A percentile compares a stretch with the other conserved stretches of the same genome.
These are phyloP conservation scores for Tichodroma muraria DNA, from an alignment of 2,113 vertebrate genomes.

Conservation along the genomic window DNA sequence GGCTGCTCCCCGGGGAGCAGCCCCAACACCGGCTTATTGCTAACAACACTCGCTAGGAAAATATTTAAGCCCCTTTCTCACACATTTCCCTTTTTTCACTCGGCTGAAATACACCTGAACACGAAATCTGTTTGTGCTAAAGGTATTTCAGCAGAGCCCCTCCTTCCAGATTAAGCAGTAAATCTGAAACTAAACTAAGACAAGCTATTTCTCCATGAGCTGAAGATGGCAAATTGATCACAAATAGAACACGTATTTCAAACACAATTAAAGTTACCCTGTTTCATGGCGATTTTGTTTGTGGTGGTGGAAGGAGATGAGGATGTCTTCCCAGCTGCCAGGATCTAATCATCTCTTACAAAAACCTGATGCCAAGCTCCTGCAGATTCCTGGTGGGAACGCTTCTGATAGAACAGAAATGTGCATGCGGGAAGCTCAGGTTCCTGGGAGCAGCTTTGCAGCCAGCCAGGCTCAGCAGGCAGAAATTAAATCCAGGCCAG, in stretches of 20 bases:
- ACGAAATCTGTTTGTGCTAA: accelerated
- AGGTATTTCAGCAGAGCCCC: not conserved
- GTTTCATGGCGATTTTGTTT: not conserved
- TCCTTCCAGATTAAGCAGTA: not conserved
- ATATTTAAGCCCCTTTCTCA: not conserved
- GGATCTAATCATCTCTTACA: not conserved
- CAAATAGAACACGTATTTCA: not conserved
- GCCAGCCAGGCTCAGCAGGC: not conserved
- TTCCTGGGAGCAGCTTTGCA: not conserved
- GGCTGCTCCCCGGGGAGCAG: not conserved
- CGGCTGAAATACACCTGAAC: not conserved
- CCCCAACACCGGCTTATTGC: constrained; percentile 38
- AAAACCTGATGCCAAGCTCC: not conserved
- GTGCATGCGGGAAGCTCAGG: not conserved
- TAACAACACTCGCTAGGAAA: not conserved
- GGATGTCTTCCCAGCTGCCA: not conserved
- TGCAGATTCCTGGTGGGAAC: not conserved
- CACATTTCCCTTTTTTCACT: not conserved
- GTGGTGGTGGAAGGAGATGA: not conserved
- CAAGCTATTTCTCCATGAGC: not conserved
- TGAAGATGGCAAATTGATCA: not conserved
- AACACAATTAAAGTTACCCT: not conserved
- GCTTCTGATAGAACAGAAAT: not conserved
- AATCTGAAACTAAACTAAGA: not conserved
- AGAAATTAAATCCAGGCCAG: constrained; percentile 1